Base-by-base conservation (phyloP, 2,888 invertebrate species). In the Drosophila meridiana region DNA sequence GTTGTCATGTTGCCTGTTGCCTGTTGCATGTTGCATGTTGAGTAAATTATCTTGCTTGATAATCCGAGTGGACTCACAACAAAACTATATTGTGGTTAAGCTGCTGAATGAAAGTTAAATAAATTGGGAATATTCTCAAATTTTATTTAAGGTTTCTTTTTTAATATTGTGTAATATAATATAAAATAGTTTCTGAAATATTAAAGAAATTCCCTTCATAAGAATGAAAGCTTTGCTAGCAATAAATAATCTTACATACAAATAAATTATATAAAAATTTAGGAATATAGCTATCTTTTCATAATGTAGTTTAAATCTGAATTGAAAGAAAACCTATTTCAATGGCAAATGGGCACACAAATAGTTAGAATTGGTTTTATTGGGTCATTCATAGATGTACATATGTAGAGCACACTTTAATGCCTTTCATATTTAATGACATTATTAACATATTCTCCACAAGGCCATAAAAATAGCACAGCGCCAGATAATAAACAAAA, bases 331-430 rank as follows among this genome's bases (percentile, higher is more conserved):
- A 36, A 13, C 14, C 8, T 55, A 38, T 26, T 14, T 20, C 52
- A 52, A 52, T 34, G 52, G 20, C 53, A 55, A 38, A 55, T 55
- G 28, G 53, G 14, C 38, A 55, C 28, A 55, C 53, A 55, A 55
- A 55, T 28, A 28, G 53, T 38, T 26, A 28, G 53, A 38, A 28
- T 55, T 38, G 38, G 4, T 28, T 55, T 55, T 55, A 55, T 55
- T 55, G 28, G 26, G 26, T 28, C 34, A 55, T 56, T 56, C 40
- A 56, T 11, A 9, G 0, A n/a, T 14, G n/a, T 20, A 20, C 20
- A 20, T 20, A 50, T 38, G 20, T 28, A 32, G 48, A 42, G 14
- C 20, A 36, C 30, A 14, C 28, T 20, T n/a, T 26, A 55, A 66
- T 45, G 43, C 40, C 32, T 20, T 42, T 42, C n/a, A 42, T 7